Percentiles rank a stretch among this genome's conserved stretches.
phyloP scores from a whole-genome alignment of 2,797 vertebrate species.

The Halcyon badia region DNA sequence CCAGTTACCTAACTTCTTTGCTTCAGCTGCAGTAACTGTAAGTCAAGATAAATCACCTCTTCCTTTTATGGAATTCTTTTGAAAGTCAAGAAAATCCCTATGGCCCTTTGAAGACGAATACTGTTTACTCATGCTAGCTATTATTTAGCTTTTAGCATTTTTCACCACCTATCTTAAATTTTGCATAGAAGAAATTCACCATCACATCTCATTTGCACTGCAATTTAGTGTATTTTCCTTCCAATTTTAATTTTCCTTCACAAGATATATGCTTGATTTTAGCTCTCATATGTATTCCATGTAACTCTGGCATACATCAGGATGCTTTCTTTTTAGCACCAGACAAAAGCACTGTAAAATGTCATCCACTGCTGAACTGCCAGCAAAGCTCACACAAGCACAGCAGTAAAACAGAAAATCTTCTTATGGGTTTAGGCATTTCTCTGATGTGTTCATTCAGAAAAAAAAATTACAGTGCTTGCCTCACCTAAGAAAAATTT shows the following conservation, averaged over 20 bases:
- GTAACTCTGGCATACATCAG: background rate
- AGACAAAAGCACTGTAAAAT: conserved; percentile 14
- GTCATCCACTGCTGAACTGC: background rate
- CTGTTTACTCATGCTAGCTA: background rate
- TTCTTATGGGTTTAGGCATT: background rate
- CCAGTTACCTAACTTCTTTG: background rate
- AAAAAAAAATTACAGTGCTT: background rate
- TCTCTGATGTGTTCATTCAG: background rate
- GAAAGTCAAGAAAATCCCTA: background rate
- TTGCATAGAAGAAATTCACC: background rate
- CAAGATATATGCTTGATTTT: background rate
- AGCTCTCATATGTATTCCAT: background rate
- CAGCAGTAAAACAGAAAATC: background rate
- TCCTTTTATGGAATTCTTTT: background rate
- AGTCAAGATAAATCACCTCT: background rate
- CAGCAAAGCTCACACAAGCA: background rate
- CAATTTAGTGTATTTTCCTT: background rate
- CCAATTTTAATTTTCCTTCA: background rate
- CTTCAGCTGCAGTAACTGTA: background rate
- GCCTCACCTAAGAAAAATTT: background rate
- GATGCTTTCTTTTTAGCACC: background rate
- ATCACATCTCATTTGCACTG: background rate
- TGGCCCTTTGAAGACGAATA: background rate
- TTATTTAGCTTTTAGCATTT: background rate
- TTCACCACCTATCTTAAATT: background rate